These are phyloP conservation scores for Papilio glaucus DNA, from an alignment of 1,140 invertebrate genomes.

Conservation along the genomic window DNA sequence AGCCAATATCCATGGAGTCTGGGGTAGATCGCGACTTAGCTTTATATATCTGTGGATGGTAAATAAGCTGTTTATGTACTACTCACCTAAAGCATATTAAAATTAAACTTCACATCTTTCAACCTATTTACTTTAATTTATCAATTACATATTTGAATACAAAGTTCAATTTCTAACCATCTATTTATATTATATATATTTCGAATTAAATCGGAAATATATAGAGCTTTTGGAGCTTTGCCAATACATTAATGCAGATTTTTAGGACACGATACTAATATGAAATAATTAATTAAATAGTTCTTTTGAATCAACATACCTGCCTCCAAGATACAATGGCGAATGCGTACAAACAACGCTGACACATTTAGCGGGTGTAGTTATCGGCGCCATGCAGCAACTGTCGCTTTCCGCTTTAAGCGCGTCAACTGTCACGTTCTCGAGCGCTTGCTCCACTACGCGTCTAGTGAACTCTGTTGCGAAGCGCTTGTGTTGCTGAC, in stretches of 20 bases:
- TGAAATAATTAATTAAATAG: background rate
- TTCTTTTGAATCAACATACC: constrained; percentile 48
- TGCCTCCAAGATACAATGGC: constrained; percentile 65
- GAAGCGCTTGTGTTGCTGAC: constrained; percentile 61
- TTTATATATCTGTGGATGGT: constrained; percentile 91
- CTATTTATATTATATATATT: too few species aligned
- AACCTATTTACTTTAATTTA: too few species aligned
- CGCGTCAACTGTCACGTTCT: constrained; percentile 43
- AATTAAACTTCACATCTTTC: too few species aligned
- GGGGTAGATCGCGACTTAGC: constrained; percentile 92
- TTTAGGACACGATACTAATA: background rate
- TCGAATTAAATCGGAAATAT: too few species aligned
- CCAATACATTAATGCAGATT: constrained; percentile 28
- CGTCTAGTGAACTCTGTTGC: constrained; percentile 68
- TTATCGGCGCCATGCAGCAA: constrained; percentile 27
- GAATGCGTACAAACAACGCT: constrained; percentile 54
- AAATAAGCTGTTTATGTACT: too few species aligned
- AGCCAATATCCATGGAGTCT: constrained; percentile 97
- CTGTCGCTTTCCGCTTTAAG: constrained; percentile 42
- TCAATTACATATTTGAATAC: too few species aligned
- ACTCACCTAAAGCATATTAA: too few species aligned
- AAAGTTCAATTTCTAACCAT: too few species aligned
- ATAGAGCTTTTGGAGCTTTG: too few species aligned
- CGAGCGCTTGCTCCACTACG: constrained; percentile 67
- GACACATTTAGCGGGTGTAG: constrained; percentile 47